These are phyloP conservation scores for Eufriesea mexicana DNA, from an alignment of 1,140 invertebrate genomes.

Conservation along the genomic window DNA sequence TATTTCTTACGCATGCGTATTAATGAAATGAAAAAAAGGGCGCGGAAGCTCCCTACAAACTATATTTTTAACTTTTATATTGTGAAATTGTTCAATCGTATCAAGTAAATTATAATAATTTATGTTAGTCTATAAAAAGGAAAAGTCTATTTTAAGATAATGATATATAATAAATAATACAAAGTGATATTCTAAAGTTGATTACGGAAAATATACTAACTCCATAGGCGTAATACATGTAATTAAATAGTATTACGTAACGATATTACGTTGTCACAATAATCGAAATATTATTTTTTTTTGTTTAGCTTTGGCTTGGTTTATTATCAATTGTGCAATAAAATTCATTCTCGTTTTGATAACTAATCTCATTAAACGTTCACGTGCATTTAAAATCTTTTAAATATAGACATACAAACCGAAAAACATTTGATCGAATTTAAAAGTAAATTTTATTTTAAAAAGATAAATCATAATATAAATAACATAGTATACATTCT, in stretches of 20 bases:
- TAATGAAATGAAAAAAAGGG: constrained; percentile 7
- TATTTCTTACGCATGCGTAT: neutral
- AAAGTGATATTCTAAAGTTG: too few relatives aligned
- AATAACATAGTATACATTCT: too few relatives aligned
- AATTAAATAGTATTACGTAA: too few relatives aligned
- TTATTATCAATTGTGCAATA: neutral
- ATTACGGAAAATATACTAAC: too few relatives aligned
- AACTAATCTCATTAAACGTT: neutral
- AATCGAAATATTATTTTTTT: neutral
- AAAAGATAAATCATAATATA: too few relatives aligned
- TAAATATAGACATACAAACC: too few relatives aligned
- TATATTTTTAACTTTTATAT: neutral
- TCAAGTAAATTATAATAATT: neutral
- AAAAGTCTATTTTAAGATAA: neutral
- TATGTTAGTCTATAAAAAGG: neutral
- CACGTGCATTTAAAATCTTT: too few relatives aligned
- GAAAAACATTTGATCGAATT: too few relatives aligned
- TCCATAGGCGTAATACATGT: neutral
- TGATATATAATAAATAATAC: too few relatives aligned
- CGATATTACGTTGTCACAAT: neutral
- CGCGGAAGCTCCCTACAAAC: neutral
- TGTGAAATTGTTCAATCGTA: neutral
- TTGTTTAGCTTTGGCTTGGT: neutral
- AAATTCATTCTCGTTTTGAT: neutral
- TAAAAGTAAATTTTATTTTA: too few relatives aligned